Base-by-base conservation (phyloP, 2,113 vertebrate species). In the Dromiciops gliroides region DNA sequence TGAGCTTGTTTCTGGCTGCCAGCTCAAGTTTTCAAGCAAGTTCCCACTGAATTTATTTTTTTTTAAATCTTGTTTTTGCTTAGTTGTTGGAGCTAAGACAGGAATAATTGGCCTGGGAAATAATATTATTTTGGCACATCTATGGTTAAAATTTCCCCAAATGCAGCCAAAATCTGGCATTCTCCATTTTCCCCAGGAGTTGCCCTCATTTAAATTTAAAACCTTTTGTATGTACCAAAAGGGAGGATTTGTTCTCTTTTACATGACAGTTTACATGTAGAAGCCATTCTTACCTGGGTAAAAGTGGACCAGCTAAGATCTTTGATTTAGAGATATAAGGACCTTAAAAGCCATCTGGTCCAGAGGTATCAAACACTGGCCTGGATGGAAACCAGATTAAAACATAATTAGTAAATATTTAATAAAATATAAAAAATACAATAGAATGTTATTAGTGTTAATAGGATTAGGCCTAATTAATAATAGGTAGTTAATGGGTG, bases 1-100 rank as follows among this genome's bases (percentile, higher is more conserved):
- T 37, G 75, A 24, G 92, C 25, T 90, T 28, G 19, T 89, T 89
- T 52, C 90, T 37, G 14, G 91, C 88, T n/a, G 47, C 0, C 5
- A 23, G 92, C 50, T 51, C 0, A 8, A 48, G 89, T 75, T 67
- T 44, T 89, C 89, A 25, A 53, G 92, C 50, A 48, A 37, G 92
- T 48, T 92, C n/a, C 56, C 50, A 4, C 7, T 48, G 90, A 96
- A 91, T 88, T 94, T 24, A 93, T 56, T 96, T 96, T 75, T 37
- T 67, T 44, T 44, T 23, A 23, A 83, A 83, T 83, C 8, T 44
- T 83, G 37, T 7, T 91, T 60, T 90, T 56, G 90, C 2, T 89
- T 0, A 0, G 51, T 90, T 56, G 93, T 88, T 94, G 90, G 95
- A 16, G 89, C 52, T 75, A 89, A 75, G 90, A 2, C 0, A 31